Conservation (phyloP, 1,140 invertebrate species). For the Sinonovacula constricta region DNA sequence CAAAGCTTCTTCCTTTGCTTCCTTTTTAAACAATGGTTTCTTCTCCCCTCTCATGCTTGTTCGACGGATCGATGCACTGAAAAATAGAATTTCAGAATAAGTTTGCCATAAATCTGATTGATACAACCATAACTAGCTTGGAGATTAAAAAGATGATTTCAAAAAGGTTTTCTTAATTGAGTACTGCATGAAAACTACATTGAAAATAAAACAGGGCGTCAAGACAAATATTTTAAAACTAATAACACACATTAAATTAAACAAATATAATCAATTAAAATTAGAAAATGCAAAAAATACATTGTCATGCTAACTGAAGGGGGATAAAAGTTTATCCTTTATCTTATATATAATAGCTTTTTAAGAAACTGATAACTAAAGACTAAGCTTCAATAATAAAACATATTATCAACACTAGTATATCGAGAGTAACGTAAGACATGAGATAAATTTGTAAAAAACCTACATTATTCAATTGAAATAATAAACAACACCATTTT, state of each 20-base stretch:
- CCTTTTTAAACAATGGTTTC: conserved; percentile 94
- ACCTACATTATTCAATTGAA: too few relatives aligned
- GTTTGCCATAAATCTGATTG: not conserved
- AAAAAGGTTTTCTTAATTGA: not conserved
- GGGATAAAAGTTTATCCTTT: too few relatives aligned
- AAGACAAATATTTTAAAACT: not conserved
- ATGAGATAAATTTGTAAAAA: too few relatives aligned
- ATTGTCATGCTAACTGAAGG: not conserved
- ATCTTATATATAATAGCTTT: too few relatives aligned
- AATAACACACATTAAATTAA: not conserved
- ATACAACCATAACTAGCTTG: too few relatives aligned
- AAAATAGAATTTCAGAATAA: conserved; percentile 59
- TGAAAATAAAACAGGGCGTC: not conserved
- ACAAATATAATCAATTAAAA: not conserved
- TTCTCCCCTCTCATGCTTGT: conserved; percentile 95
- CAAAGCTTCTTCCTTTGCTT: conserved; percentile 91
- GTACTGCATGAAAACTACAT: not conserved
- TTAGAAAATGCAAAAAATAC: not conserved
- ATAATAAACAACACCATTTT: too few relatives aligned
- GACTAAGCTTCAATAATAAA: too few relatives aligned
- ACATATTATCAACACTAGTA: too few relatives aligned
- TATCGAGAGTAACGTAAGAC: too few relatives aligned
- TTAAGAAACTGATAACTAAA: too few relatives aligned
- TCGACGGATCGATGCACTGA: conserved; percentile 92
- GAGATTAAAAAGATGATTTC: not conserved